Percentiles rank a stretch among this genome's conserved stretches.
Evolutionary conservation across 2,113 vertebrate genomes (phyloP).

Genomic region (Varanus komodoensis): DNA sequence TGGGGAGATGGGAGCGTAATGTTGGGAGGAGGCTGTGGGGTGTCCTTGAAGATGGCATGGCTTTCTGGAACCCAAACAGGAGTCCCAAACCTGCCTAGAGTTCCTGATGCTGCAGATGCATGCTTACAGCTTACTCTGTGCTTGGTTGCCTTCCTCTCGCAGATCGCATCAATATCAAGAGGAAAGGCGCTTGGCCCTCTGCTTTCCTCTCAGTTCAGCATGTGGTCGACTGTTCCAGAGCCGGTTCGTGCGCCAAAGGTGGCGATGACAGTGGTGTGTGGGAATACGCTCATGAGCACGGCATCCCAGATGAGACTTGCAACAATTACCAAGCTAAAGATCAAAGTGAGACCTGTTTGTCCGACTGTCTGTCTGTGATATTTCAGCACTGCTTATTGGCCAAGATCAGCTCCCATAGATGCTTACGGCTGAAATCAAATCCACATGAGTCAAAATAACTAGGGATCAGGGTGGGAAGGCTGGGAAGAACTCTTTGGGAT

Average conservation of each 20-base stretch:
- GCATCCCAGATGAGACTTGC: slow-evolving; percentile 97
- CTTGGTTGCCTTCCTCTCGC: not conserved
- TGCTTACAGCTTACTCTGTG: too few species aligned
- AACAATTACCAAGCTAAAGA: slow-evolving; percentile 99
- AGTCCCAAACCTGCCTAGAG: too few species aligned
- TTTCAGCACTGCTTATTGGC: not conserved
- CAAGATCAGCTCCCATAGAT: not conserved
- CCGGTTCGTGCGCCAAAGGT: slow-evolving; percentile 87
- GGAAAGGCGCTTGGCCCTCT: slow-evolving; percentile 92
- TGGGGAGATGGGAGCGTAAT: too few species aligned
- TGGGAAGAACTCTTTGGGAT: not conserved
- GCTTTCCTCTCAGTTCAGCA: slow-evolving; percentile 94
- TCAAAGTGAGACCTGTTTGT: slow-evolving; percentile 78
- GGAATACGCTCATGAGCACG: slow-evolving; percentile 86
- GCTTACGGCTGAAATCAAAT: not conserved
- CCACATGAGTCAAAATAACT: not conserved
- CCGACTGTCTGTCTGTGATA: too few species aligned
- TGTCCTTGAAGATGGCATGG: too few species aligned
- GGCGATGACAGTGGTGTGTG: slow-evolving; percentile 89
- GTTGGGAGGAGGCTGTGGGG: too few species aligned
- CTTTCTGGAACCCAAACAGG: too few species aligned
- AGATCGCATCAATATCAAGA: slow-evolving; percentile 97
- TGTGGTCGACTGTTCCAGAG: slow-evolving; percentile 87
- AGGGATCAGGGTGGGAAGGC: too few species aligned
- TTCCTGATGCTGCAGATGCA: too few species aligned